phyloP scores from a whole-genome alignment of 2,113 vertebrate genomes.

The Phyllostomus hastatus region DNA sequence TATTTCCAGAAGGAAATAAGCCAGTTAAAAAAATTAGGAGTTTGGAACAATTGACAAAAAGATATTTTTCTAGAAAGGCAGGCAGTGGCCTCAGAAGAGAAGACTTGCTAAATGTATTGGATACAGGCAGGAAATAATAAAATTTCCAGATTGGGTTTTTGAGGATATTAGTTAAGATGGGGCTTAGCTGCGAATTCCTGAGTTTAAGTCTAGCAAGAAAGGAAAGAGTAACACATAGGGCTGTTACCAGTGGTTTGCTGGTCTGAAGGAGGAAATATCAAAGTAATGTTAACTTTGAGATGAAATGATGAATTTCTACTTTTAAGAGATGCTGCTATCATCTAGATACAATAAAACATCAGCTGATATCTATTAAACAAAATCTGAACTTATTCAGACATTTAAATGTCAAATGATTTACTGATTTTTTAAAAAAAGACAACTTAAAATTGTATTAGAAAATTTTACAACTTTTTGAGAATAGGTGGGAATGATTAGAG shows the following conservation, averaged over 20 bases:
- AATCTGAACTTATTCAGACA: background rate
- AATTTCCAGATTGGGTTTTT: background rate
- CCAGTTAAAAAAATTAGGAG: background rate
- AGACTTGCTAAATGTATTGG: background rate
- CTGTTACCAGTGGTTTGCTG: background rate
- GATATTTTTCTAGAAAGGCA: background rate
- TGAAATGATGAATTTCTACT: conserved; percentile 4
- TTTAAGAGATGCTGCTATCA: background rate
- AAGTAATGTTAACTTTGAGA: background rate
- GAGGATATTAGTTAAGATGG: background rate
- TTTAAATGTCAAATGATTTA: background rate
- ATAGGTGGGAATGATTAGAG: background rate
- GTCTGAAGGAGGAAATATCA: background rate
- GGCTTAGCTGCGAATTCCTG: background rate
- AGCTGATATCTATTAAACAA: background rate
- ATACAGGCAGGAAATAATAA: background rate
- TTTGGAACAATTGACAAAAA: background rate
- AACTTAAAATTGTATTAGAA: background rate
- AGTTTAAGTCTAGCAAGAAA: background rate
- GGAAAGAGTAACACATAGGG: background rate
- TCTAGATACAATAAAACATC: background rate
- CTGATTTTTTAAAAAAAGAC: background rate
- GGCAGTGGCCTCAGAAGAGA: background rate
- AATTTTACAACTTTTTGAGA: background rate
- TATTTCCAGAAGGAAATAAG: background rate